These are phyloP conservation scores for Troilus luridus DNA, from an alignment of 2,888 invertebrate species.

Conservation along the genomic window DNA sequence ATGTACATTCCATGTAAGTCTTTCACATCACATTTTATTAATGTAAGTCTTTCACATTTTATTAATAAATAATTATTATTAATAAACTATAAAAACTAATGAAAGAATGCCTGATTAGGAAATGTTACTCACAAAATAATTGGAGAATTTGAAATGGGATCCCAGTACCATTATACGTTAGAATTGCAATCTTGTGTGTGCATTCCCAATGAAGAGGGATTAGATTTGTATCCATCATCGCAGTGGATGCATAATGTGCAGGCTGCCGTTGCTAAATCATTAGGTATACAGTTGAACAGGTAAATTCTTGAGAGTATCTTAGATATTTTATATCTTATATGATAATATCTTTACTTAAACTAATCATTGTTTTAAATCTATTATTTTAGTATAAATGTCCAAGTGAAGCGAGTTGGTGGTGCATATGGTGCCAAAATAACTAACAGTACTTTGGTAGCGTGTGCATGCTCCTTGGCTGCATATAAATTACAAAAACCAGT, in stretches of 20 bases:
- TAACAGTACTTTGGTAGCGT: constrained; percentile 68
- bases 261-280: constrained; percentile 72
- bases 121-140: constrained; percentile 58
- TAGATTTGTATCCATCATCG: constrained; percentile 77
- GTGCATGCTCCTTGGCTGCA: constrained; percentile 70
- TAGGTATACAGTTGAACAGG: constrained; percentile 76
- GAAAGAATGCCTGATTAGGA: constrained; percentile 9
- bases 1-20: too few relatives aligned
- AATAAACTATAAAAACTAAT: not conserved
- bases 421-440: constrained; percentile 71
- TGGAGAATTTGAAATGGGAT: constrained; percentile 74
- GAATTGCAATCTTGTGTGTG: constrained; percentile 80
- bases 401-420: constrained; percentile 70
- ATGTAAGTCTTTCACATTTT: not conserved
- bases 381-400: constrained; percentile 68
- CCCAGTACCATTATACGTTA: constrained; percentile 84
- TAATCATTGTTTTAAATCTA: not conserved
- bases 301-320: constrained; percentile 67
- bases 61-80: not conserved
- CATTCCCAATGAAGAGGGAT: constrained; percentile 79
- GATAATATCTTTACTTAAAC: not conserved
- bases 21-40: too few relatives aligned
- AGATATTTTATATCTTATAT: not conserved
- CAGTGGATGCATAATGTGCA: constrained; percentile 78
- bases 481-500: constrained; percentile 68